Conservation (phyloP, 2,888 invertebrate species). For the Seladonia tumulorum region DNA sequence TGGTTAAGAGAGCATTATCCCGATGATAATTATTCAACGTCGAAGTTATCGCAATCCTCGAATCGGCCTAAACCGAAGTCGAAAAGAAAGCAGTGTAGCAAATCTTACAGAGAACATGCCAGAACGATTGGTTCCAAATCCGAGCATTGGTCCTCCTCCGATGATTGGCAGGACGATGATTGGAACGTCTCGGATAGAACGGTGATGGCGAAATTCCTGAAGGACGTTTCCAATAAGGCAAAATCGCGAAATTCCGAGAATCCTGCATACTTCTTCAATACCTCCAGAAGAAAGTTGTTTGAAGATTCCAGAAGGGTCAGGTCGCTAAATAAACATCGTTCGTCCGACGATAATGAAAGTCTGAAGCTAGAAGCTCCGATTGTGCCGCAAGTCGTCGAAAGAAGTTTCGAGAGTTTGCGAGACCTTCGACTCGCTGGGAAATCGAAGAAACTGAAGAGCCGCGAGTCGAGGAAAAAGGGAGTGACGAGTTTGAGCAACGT, state of each 20-base stretch:
- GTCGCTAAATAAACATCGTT: conserved; percentile 1
- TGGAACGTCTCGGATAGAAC: neutral
- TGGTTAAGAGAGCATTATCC: neutral
- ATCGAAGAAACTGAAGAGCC: conserved; percentile 29
- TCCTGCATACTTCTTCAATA: conserved; percentile 32
- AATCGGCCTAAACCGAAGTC: neutral
- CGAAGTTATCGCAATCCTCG: neutral
- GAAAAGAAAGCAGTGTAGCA: neutral
- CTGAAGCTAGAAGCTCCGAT: conserved; percentile 86
- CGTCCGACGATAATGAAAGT: conserved; percentile 62
- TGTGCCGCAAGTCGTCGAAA: conserved; percentile 86
- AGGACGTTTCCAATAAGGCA: conserved; percentile 31
- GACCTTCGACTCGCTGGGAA: conserved; percentile 40
- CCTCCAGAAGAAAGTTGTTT: conserved; percentile 42
- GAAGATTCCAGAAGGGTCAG: neutral
- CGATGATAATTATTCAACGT: neutral
- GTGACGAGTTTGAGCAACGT: conserved; percentile 59
- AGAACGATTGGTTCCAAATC: neutral
- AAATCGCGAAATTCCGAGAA: conserved; percentile 30
- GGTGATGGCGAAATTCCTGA: conserved; percentile 49
- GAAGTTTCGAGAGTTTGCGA: conserved; percentile 85
- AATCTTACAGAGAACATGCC: neutral
- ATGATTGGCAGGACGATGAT: conserved; percentile 57
- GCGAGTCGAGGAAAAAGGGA: conserved; percentile 26
- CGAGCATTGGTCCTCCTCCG: conserved; percentile 38